A percentile compares a stretch with the other conserved stretches of the same genome.
These are phyloP conservation scores for Eulemur coronatus DNA, from an alignment of 2,797 vertebrate genomes.

Conservation along the genomic window DNA sequence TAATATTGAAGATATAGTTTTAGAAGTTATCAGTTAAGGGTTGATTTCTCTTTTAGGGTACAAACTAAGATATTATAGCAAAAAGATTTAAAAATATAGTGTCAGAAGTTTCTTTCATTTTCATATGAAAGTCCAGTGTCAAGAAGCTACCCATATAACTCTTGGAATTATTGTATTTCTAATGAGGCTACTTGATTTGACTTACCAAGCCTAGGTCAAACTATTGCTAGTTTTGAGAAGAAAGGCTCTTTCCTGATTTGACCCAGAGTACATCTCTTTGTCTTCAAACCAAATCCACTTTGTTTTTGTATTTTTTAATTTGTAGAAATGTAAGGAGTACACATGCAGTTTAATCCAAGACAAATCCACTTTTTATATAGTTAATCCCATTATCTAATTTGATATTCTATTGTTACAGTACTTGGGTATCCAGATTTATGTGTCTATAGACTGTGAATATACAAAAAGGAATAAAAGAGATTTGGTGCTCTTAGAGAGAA, in stretches of 20 bases:
- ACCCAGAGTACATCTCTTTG: not conserved
- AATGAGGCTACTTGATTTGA: not conserved
- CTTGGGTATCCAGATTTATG: not conserved
- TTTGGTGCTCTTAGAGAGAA: not conserved
- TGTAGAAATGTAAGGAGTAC: not conserved
- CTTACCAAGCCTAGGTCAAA: not conserved
- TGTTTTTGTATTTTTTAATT: not conserved
- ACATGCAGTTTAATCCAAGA: not conserved
- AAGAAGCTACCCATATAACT: not conserved
- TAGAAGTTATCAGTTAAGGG: not conserved
- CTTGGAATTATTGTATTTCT: not conserved
- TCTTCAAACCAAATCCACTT: not conserved
- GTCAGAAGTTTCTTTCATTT: not conserved
- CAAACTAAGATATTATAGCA: not conserved
- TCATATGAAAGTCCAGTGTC: not conserved
- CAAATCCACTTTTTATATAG: not conserved
- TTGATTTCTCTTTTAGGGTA: not conserved
- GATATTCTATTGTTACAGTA: not conserved
- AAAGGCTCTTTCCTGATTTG: not conserved
- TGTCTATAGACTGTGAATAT: not conserved
- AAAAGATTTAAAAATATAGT: not conserved
- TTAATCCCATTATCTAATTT: not conserved
- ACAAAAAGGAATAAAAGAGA: not conserved
- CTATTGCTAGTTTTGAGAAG: not conserved
- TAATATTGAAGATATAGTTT: not conserved